A percentile compares a stretch with the other conserved stretches of the same genome.
Conservation (phyloP, 2,888 invertebrate species). For the Nymphalis urticae region DNA sequence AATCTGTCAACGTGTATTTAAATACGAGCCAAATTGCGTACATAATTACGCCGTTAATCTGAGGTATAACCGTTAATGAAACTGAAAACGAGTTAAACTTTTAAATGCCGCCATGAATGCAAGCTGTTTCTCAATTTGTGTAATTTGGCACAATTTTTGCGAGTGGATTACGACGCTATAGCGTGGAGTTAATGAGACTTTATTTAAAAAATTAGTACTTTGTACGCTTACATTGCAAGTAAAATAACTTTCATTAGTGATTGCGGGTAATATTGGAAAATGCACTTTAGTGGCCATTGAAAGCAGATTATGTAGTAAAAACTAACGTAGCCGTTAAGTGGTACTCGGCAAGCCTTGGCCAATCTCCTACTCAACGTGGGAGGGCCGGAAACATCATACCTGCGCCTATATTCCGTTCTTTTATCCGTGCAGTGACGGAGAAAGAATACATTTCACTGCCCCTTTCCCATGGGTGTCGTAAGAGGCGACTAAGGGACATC, state of each 20-base stretch:
- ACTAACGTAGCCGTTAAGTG: no score
- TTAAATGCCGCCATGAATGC: constrained; percentile 74
- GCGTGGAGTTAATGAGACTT: constrained; percentile 32
- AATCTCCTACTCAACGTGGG: no score
- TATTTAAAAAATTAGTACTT: constrained; percentile 21
- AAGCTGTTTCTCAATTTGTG: constrained; percentile 76
- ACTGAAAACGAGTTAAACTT: constrained; percentile 75
- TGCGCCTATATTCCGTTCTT: no score
- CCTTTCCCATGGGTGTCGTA: no score
- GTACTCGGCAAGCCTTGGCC: no score
- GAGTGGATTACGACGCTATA: constrained; percentile 37
- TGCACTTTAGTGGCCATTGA: neutral
- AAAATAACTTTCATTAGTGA: neutral
- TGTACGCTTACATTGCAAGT: neutral
- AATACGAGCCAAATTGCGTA: constrained; percentile 68
- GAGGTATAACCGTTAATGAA: constrained; percentile 77
- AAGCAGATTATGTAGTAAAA: no score
- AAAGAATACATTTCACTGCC: no score
- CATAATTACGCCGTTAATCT: constrained; percentile 74
- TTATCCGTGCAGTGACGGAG: no score
- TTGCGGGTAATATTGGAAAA: neutral
- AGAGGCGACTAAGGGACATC: no score
- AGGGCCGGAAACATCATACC: no score
- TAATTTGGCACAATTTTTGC: constrained; percentile 71
- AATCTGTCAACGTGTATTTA: constrained; percentile 41